Evolutionary conservation across 2,113 vertebrate species (phyloP), one percentile per base, ranked within the genome.

Genomic region (Eira barbara): DNA sequence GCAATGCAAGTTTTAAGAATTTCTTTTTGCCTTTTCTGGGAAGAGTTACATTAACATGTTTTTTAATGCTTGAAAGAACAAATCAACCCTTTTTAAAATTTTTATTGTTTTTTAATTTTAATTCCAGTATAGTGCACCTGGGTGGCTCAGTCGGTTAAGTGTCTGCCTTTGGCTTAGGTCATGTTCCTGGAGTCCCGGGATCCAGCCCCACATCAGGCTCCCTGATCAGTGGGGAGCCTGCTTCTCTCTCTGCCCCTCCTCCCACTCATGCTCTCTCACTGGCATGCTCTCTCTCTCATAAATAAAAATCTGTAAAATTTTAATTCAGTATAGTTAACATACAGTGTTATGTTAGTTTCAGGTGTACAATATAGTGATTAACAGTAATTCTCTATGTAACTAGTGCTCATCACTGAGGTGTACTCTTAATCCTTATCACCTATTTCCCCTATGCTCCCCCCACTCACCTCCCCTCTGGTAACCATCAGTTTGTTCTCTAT

Each of bases 21-120:
- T 73, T 96, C 8, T 76, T 96, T 93, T 86, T 88, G 71, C 59
- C 65, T 93, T 93, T 93, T 90, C 87, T 93, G 80, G 80, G 52
- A 82, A 90, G 27, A 88, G 23, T 89, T 90, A 39, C 23, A 69
- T 61, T 86, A 55, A 87, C n/a, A 6, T 80, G 23, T 23, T 55
- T 84, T 78, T 90, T 25, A 17, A 61, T 74, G 20, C 21, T 88
- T 92, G 25, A 81, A 78, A 55, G 90, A 89, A 78, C 15, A 82
- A 95, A 76, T 52, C n/a, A 92, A 59, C 52, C 17, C 10, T 76
- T 76, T 74, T 76, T 29, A 76, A 76, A 76, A 76, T 2, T 76
- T 29, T 29, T 74, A 14, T 42, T 74, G 11, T 6, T 18, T 39
- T 71, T 71, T 1, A 7, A 42, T 73, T 74, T 74, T 74, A 74